These are phyloP conservation scores for Chymomyza costata DNA, from an alignment of 1,140 invertebrate species.

Conservation along the genomic window DNA sequence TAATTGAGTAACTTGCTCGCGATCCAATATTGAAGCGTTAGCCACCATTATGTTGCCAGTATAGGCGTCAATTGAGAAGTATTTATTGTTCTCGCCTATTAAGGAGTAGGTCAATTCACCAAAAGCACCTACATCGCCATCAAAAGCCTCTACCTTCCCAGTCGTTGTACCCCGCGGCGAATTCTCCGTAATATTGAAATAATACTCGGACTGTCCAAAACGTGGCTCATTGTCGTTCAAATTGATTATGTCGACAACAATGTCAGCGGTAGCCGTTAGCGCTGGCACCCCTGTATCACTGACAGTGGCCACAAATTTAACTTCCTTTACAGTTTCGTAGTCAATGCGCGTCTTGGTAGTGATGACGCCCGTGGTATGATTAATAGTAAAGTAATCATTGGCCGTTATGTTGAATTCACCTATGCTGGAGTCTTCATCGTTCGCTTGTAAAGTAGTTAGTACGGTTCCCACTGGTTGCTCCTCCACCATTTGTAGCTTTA, in stretches of 20 bases:
- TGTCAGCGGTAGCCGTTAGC: slow-evolving; percentile 82
- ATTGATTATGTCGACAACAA: slow-evolving; percentile 87
- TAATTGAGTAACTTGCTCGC: slow-evolving; percentile 84
- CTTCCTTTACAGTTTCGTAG: slow-evolving; percentile 85
- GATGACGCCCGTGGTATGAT: slow-evolving; percentile 87
- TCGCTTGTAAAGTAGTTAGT: slow-evolving; percentile 87
- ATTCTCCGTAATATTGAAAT: slow-evolving; percentile 85
- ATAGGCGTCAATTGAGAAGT: slow-evolving; percentile 83
- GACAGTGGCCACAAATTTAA: slow-evolving; percentile 88
- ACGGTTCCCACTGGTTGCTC: slow-evolving; percentile 89
- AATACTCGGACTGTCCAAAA: slow-evolving; percentile 83
- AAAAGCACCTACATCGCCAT: slow-evolving; percentile 85
- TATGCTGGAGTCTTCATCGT: slow-evolving; percentile 89
- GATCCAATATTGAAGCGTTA: slow-evolving; percentile 84
- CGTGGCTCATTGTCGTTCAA: slow-evolving; percentile 91
- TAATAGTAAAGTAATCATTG: slow-evolving; percentile 86
- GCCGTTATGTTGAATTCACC: slow-evolving; percentile 79
- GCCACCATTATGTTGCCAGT: slow-evolving; percentile 88
- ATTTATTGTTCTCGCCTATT: slow-evolving; percentile 81
- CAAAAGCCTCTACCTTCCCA: slow-evolving; percentile 82
- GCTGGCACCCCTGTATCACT: slow-evolving; percentile 89
- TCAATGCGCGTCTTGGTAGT: slow-evolving; percentile 87
- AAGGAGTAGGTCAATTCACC: slow-evolving; percentile 86
- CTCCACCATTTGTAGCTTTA: slow-evolving; percentile 85
- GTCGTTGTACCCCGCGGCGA: slow-evolving; percentile 82